phyloP scores from a whole-genome alignment of 2,797 vertebrate species.

The Chaenodraco wilsoni region DNA sequence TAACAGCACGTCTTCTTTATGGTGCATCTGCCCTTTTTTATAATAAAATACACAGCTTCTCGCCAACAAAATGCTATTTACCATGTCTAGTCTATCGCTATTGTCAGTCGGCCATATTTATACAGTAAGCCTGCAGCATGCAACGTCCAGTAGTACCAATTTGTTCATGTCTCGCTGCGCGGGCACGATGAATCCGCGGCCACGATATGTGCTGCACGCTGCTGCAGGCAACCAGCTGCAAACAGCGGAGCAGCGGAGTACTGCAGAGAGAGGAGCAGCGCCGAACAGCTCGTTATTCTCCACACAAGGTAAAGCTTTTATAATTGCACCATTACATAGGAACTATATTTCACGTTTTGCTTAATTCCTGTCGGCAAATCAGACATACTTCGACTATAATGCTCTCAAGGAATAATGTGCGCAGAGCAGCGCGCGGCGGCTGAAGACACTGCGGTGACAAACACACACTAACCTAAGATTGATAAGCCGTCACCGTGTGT shows the following conservation, averaged over 20 bases:
- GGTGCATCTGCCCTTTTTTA: not conserved
- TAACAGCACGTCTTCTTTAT: not conserved
- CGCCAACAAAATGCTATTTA: not conserved
- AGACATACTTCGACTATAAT: not conserved
- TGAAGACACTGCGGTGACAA: constrained; percentile 61
- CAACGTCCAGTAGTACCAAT: constrained; percentile 34
- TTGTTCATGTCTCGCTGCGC: constrained; percentile 54
- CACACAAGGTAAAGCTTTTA: constrained; percentile 50
- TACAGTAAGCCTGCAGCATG: not conserved
- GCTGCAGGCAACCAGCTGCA: constrained; percentile 73
- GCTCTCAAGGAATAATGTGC: constrained; percentile 8
- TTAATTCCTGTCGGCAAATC: accelerated
- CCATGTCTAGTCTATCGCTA: not conserved
- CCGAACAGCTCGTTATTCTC: not conserved
- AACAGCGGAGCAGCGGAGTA: constrained; percentile 39
- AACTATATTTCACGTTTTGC: not conserved
- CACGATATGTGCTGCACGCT: constrained; percentile 54
- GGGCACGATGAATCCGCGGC: constrained; percentile 62
- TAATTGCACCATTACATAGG: not conserved
- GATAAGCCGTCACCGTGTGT: constrained; percentile 25
- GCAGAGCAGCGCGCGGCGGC: constrained; percentile 10
- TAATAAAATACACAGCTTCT: not conserved
- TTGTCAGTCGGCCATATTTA: no score
- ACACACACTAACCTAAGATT: constrained; percentile 48
- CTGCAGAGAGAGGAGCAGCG: constrained; percentile 57